Base-by-base conservation (phyloP, 2,888 invertebrate species). In the Hydrotaea cyrtoneurina region DNA sequence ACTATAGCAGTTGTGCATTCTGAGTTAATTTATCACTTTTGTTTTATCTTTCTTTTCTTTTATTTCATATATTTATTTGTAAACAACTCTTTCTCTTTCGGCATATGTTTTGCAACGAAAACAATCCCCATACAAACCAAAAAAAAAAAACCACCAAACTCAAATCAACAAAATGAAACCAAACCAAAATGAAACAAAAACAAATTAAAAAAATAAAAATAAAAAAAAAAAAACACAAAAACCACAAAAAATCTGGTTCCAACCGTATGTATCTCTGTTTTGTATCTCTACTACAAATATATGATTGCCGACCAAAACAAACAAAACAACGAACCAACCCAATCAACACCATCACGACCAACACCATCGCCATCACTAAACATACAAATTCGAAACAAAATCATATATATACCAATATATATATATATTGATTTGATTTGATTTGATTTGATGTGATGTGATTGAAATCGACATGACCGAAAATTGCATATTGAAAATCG, bases 261-360 rank as follows among this genome's bases (percentile, higher is more conserved):
- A 85, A 85, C 79, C 85, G 78, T 85, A 66, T 62, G 79, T 82
- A 71, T 78, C 85, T 82, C 82, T 82, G 85, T 85, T 85, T 85
- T 82, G 84, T 81, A 81, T 84, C 43, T 79, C 76, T 79, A 74
- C 79, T 73, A 55, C 76, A 77, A 26, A 78, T 72, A 62, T 36
- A 17, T 64, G 21, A 19, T 4, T 15, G n/a, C 62, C 36, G n/a
- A 62, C 46, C 66, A 39, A 39, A 39, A 62, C 55, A 23, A 50
- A 78, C 73, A 55, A 73, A 78, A 62, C 74, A 71, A 80, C 64
- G 55, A 39, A 39, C 39, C 39, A 39, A 39, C 75, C 21, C 78
- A 31, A 78, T 13, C 71, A 66, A 71, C 59, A 59, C 21, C 59
- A 59, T 23, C 59, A 59, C 23, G 13, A 15, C 23, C 59, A 7